Evolutionary conservation across 2,113 vertebrate genomes (phyloP), one percentile per base, ranked within the genome.

Genomic region (Formicarius rufipectus): DNA sequence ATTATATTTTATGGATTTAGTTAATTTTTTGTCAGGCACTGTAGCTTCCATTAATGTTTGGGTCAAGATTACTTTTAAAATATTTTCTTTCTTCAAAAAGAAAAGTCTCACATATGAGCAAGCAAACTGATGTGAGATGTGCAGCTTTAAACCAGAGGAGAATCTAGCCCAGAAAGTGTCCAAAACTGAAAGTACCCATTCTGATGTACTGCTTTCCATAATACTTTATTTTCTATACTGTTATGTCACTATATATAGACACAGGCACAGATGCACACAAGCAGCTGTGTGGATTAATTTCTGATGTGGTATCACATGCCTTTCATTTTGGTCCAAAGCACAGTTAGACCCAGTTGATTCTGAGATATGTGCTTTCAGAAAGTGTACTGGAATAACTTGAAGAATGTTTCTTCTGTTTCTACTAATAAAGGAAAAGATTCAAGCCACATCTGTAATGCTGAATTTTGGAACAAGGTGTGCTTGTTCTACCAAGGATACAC

Each of bases 401-500:
- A 93, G 91, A 95, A 83, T 28, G 63, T 71, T 83, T 92, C 58
- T 82, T 75, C 75, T 95, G 73, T 95, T 96, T 97, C 81, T 66
- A 40, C 59, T 93, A 96, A 95, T 95, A 93, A 93, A 91, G n/a
- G 12, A 78, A 92, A 97, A 66, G 87, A 45, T 94, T 98, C 95
- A 86, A 95, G 87, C 80, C 96, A 93, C 92, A 92, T 97, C 97
- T 95, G 96, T 89, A 97, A 55, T 95, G 96, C 78, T 97, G 87
- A 98, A 97, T 98, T 98, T 97, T 89, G 47, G 92, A 98, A 97
- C 95, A 97, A 98, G 98, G 96, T 96, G 85, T 96, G 88, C 98
- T 97, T 98, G 95, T 98, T 98, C 98, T 98, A 96, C 86, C 94
- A 95, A 98, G 97, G 98, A 98, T 97, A 93, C 91, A 96, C 97